These are phyloP conservation scores for Brachypodius melanocephalos DNA, from an alignment of 2,113 vertebrate species.

Conservation along the genomic window DNA sequence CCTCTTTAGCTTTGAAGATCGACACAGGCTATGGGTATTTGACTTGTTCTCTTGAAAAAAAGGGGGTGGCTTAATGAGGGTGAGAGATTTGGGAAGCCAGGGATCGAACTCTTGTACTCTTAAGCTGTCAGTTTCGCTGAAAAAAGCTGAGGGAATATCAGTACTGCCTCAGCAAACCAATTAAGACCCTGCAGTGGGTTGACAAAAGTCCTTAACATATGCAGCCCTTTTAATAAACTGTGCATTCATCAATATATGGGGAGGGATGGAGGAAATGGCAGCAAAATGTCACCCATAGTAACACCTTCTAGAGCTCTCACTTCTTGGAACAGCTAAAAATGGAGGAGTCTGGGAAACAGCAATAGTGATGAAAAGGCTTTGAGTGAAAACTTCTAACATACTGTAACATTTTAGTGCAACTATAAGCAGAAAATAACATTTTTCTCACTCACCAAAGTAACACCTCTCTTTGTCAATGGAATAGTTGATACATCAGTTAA, in stretches of 20 bases:
- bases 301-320: conserved; percentile 33
- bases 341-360: conserved; percentile 10
- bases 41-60: neutral
- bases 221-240: neutral
- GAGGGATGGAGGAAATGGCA: neutral
- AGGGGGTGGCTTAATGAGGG: neutral
- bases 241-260: neutral
- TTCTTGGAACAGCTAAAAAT: conserved; percentile 49
- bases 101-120: neutral
- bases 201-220: neutral
- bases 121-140: neutral
- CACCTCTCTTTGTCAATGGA: conserved; percentile 72
- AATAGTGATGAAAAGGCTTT: conserved; percentile 54
- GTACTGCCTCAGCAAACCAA: neutral
- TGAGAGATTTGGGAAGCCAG: neutral
- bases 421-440: conserved; percentile 71
- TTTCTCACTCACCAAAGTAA: conserved; percentile 69
- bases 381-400: conserved; percentile 58
- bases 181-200: neutral
- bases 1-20: neutral
- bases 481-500: conserved; percentile 69
- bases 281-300: conserved; percentile 23
- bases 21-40: neutral
- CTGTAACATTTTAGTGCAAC: conserved; percentile 49
- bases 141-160: neutral